Percentiles rank a stretch among this genome's conserved stretches.
These are phyloP conservation scores for Chionomys nivalis DNA, from an alignment of 2,113 vertebrate species.

Conservation along the genomic window DNA sequence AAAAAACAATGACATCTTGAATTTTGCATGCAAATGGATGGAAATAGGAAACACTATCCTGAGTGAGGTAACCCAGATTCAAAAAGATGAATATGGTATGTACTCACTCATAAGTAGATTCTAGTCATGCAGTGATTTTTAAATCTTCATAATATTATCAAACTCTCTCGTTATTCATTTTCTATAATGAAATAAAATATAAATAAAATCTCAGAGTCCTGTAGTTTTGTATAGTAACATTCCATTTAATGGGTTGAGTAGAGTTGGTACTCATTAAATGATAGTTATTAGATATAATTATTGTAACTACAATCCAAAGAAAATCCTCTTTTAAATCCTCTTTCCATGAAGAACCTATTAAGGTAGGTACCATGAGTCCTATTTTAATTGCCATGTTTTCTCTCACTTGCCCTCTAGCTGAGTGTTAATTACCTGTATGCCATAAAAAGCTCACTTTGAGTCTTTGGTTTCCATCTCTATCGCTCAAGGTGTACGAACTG, in stretches of 20 bases:
- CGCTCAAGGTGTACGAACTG: not conserved
- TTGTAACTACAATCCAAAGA: not conserved
- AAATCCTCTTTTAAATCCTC: constrained; percentile 3
- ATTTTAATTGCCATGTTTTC: constrained; percentile 47
- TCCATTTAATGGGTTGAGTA: not conserved
- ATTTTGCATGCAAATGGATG: too few species aligned
- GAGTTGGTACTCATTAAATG: not conserved
- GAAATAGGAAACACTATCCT: too few species aligned
- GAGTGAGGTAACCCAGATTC: too few species aligned
- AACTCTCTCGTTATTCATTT: not conserved
- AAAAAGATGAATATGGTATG: too few species aligned
- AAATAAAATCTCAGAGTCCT: not conserved
- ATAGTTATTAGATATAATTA: not conserved
- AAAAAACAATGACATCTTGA: too few species aligned
- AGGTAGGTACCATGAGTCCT: not conserved
- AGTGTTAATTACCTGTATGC: constrained; percentile 39
- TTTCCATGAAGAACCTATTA: not conserved
- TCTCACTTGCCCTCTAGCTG: not conserved
- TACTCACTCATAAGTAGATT: too few species aligned
- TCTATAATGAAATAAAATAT: not conserved
- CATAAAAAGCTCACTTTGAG: constrained; percentile 7
- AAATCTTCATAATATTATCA: not conserved
- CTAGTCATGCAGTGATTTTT: not conserved
- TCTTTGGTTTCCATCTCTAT: constrained; percentile 27
- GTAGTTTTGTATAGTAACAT: not conserved